Evolutionary conservation across 2,113 vertebrate species (phyloP).

Genomic region (Blennius ocellaris): DNA sequence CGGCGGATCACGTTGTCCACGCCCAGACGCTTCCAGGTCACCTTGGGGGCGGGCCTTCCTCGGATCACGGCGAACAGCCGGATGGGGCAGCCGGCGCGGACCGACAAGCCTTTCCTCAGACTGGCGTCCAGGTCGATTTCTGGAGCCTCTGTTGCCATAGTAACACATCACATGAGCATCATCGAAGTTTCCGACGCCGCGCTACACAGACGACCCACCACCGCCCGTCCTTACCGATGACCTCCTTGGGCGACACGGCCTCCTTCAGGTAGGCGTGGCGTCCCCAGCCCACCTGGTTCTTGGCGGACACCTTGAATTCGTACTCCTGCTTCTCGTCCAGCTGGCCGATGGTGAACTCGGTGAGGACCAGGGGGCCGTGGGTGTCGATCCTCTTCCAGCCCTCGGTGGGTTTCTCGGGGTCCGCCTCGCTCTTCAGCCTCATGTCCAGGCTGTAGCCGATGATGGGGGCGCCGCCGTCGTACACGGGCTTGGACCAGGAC

Average conservation of each 20-base stretch:
- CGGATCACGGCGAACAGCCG: slow-evolving; percentile 94
- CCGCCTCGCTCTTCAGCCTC: slow-evolving; percentile 86
- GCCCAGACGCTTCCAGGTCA: slow-evolving; percentile 94
- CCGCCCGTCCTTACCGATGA: slow-evolving; percentile 85
- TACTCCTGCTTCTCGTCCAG: slow-evolving; percentile 94
- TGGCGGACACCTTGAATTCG: slow-evolving; percentile 95
- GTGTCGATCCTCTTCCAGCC: slow-evolving; percentile 96
- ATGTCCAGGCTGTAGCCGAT: slow-evolving; percentile 94
- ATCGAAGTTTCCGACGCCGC: background rate
- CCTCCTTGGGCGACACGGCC: slow-evolving; percentile 93
- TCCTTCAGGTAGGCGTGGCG: slow-evolving; percentile 95
- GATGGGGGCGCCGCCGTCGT: slow-evolving; percentile 96
- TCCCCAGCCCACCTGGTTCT: slow-evolving; percentile 97
- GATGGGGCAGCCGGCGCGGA: slow-evolving; percentile 97
- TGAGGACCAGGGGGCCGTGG: slow-evolving; percentile 90
- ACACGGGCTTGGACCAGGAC: slow-evolving; percentile 93
- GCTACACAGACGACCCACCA: background rate
- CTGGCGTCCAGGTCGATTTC: slow-evolving; percentile 98
- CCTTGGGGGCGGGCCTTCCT: slow-evolving; percentile 94
- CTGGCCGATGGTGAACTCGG: slow-evolving; percentile 92
- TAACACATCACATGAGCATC: slow-evolving; percentile 1
- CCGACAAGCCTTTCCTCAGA: slow-evolving; percentile 93
- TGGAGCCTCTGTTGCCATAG: slow-evolving; percentile 88
- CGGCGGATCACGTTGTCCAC: slow-evolving; percentile 94
- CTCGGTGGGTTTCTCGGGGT: slow-evolving; percentile 89